Conservation (phyloP, 1,140 invertebrate genomes). For the Subanguina moxae region DNA sequence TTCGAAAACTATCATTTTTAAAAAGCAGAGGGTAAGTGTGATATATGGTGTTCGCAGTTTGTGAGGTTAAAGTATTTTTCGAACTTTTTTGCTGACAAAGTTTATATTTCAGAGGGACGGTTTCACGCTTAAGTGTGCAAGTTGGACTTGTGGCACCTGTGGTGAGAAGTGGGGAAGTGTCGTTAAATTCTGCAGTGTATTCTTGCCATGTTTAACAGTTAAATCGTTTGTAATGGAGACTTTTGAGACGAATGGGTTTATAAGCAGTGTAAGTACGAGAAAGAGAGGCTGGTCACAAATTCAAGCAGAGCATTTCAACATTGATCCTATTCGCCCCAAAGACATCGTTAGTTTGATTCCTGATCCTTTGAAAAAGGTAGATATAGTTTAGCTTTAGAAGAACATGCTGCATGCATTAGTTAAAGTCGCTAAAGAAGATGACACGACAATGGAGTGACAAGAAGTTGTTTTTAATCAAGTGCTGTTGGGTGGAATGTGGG, state of each 20-base stretch:
- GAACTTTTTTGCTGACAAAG: background rate
- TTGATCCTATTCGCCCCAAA: slow-evolving; percentile 20
- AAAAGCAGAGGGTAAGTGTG: slow-evolving; percentile 19
- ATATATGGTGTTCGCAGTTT: too few relatives aligned
- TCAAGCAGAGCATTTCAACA: slow-evolving; percentile 30
- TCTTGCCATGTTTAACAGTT: slow-evolving; percentile 20
- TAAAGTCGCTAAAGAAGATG: background rate
- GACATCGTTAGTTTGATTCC: slow-evolving; percentile 30
- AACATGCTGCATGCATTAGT: background rate
- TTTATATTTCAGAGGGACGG: slow-evolving; percentile 22
- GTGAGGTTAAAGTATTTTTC: background rate
- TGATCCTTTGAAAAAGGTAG: too few relatives aligned
- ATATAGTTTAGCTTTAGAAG: too few relatives aligned
- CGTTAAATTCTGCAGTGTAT: slow-evolving; percentile 35
- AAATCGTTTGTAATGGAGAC: slow-evolving; percentile 19
- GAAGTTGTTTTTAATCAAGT: background rate
- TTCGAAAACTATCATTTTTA: slow-evolving; percentile 7
- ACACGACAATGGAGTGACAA: background rate
- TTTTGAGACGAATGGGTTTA: background rate
- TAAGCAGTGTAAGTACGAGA: background rate
- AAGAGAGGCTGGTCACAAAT: slow-evolving; percentile 21
- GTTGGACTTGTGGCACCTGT: slow-evolving; percentile 20
- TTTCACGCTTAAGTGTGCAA: slow-evolving; percentile 32
- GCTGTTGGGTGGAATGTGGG: background rate
- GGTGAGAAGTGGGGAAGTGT: slow-evolving; percentile 24